Evolutionary conservation across 2,113 vertebrate genomes (phyloP).

Genomic region (Poecilia latipinna): DNA sequence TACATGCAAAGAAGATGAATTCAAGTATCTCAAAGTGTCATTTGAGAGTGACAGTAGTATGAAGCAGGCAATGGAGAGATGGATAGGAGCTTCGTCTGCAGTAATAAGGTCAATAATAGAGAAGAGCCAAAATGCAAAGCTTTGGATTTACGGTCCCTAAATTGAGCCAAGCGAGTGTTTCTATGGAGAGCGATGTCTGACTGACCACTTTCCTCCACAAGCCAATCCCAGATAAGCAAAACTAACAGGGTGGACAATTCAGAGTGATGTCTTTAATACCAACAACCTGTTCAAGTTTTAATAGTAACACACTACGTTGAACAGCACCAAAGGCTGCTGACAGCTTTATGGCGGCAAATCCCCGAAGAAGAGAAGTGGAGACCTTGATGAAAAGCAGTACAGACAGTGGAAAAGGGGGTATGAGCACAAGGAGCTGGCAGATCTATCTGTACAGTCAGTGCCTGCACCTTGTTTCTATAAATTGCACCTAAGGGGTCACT

Average conservation of each 20-base stretch:
- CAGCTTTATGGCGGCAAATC: conserved; percentile 12
- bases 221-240: neutral
- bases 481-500: conserved; percentile 80
- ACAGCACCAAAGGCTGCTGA: neutral
- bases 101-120: neutral
- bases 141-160: neutral
- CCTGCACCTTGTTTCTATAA: conserved; percentile 79
- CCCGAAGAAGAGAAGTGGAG: neutral
- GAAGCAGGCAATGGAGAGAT: neutral
- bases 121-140: neutral
- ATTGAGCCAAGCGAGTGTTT: neutral
- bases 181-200: neutral
- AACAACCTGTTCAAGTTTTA: neutral
- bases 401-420: conserved; percentile 13
- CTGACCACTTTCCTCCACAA: neutral
- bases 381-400: conserved; percentile 5
- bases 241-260: neutral
- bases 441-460: conserved; percentile 67
- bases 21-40: neutral
- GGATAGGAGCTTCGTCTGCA: neutral
- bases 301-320: neutral
- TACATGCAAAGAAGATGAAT: neutral
- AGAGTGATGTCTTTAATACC: neutral
- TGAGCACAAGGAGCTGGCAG: conserved; percentile 41
- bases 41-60: neutral